These are phyloP conservation scores for Penaeus vannamei DNA, from an alignment of 1,140 invertebrate species.

Conservation along the genomic window DNA sequence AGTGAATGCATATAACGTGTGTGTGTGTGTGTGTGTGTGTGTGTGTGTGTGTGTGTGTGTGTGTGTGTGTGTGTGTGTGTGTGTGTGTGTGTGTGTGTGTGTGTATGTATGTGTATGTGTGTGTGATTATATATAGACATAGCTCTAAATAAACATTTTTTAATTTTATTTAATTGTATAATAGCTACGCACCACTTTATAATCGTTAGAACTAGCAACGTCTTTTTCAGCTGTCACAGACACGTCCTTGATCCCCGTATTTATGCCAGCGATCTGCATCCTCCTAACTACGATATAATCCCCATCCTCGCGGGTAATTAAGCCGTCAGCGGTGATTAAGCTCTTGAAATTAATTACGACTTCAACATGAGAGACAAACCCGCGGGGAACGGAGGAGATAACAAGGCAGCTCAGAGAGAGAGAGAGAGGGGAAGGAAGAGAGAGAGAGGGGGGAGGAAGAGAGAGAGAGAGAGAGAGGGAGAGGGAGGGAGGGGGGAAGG, in stretches of 20 bases:
- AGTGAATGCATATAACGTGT: too few relatives aligned
- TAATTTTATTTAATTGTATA: neutral
- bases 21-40: neutral
- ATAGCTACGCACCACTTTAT: too few relatives aligned
- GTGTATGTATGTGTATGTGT: neutral
- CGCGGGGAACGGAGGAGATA: neutral
- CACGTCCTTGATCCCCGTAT: too few relatives aligned
- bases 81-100: neutral
- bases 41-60: neutral
- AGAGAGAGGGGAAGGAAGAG: neutral
- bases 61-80: neutral
- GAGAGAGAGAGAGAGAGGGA: slow-evolving; percentile 11
- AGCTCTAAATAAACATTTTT: neutral
- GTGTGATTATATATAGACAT: neutral
- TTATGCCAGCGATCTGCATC: too few relatives aligned
- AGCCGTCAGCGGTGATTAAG: too few relatives aligned
- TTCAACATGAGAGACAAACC: too few relatives aligned
- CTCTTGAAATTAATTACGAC: too few relatives aligned
- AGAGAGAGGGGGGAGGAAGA: slow-evolving; percentile 2
- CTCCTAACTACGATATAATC: too few relatives aligned
- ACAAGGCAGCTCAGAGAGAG: neutral
- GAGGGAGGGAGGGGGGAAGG: slow-evolving; percentile 9
- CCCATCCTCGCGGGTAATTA: too few relatives aligned
- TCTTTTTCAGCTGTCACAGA: too few relatives aligned
- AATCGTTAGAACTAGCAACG: too few relatives aligned